Conservation (phyloP, 2,113 vertebrate genomes). For the Dissostichus mawsoni region DNA sequence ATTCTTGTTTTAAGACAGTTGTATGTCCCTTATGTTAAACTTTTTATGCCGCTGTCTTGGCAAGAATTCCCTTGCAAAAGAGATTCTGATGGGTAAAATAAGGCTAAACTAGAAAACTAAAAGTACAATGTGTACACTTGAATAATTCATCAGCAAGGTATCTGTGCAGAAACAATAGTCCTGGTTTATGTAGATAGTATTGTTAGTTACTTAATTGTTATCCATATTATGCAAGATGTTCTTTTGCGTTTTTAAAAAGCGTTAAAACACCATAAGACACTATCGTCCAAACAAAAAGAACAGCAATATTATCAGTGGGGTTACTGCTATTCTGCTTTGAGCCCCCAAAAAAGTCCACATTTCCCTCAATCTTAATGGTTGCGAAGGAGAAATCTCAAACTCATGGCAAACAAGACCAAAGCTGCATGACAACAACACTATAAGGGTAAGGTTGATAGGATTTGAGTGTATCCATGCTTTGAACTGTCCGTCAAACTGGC, state of each 20-base stretch:
- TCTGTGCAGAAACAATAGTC: neutral
- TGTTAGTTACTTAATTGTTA: neutral
- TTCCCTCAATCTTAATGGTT: neutral
- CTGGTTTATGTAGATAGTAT: neutral
- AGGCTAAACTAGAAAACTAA: too few species aligned
- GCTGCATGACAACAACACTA: too few species aligned
- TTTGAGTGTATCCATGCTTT: slow-evolving; percentile 80
- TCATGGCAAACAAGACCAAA: neutral
- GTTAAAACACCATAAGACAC: neutral
- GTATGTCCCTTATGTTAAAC: too few species aligned
- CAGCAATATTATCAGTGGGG: neutral
- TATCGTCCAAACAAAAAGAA: neutral
- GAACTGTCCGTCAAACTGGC: slow-evolving; percentile 87
- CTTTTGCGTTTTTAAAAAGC: neutral
- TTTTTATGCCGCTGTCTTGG: too few species aligned
- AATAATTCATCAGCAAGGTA: neutral
- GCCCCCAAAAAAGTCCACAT: neutral
- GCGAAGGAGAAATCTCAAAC: neutral
- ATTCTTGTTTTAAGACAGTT: too few species aligned
- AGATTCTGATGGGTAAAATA: too few species aligned
- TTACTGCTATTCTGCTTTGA: neutral
- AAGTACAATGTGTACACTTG: neutral
- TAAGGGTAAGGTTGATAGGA: neutral
- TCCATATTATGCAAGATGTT: neutral
- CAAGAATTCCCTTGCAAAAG: too few species aligned